Conservation (phyloP, 2,888 invertebrate species). For the Sceliomorpha sp. region DNA sequence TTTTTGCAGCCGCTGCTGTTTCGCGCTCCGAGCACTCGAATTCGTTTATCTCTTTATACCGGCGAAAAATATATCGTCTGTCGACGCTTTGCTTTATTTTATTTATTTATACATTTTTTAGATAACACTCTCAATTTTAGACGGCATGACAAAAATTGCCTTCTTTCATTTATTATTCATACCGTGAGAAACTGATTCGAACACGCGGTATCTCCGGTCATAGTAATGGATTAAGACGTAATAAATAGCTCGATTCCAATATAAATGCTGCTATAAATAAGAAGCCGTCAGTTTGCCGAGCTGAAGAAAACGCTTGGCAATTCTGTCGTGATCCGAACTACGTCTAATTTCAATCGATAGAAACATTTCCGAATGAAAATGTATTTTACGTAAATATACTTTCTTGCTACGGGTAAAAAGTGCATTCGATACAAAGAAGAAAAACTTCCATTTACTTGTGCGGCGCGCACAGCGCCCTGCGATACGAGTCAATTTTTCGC, state of each 20-base stretch:
- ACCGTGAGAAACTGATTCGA: slow-evolving; percentile 44
- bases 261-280: slow-evolving; percentile 49
- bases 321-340: slow-evolving; percentile 15
- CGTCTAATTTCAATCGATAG: slow-evolving; percentile 37
- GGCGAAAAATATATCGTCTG: slow-evolving; percentile 21
- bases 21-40: slow-evolving; percentile 9
- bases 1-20: slow-evolving; percentile 1
- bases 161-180: slow-evolving; percentile 44
- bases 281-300: slow-evolving; percentile 30
- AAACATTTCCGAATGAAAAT: slow-evolving; percentile 4
- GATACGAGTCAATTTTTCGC: too few species aligned
- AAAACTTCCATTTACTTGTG: too few species aligned
- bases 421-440: too few species aligned
- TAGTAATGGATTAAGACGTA: slow-evolving; percentile 46
- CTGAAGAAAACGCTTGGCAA: slow-evolving; percentile 32
- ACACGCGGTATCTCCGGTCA: slow-evolving; percentile 24
- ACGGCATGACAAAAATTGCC: slow-evolving; percentile 36
- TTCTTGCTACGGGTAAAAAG: too few species aligned
- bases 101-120: slow-evolving; percentile 40
- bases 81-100: slow-evolving; percentile 33
- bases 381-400: too few species aligned
- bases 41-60: slow-evolving; percentile 24
- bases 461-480: too few species aligned
- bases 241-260: slow-evolving; percentile 50
- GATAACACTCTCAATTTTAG: slow-evolving; percentile 25